Evolutionary conservation across 92 coral and sea anemone species (phyloP), one percentile per base, ranked within the genome.

Genomic region (Muricea muricata): DNA sequence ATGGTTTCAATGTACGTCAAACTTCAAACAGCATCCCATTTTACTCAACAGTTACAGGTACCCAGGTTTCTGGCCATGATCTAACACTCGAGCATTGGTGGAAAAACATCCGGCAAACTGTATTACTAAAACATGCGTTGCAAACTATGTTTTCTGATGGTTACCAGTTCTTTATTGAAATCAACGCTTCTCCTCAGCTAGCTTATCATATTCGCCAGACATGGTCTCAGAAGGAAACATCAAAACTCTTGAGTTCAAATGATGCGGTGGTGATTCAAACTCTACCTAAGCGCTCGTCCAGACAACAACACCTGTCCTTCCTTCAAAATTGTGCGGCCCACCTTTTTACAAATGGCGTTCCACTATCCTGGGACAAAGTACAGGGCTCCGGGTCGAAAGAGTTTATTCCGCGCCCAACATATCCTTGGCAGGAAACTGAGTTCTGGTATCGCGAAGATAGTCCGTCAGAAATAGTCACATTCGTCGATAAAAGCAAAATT

Each of bases 391-490:
- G 74, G 14, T 60, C 88, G 18, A 63, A 74, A 72, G 47, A 42
- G 7, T 88, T 88, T 84, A 65, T 88, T 6, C 86, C 90, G 15
- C 75, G 75, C 2, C 92, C 87, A 45, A 66, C 80, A 0, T 91
- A 80, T 45, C 90, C 94, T 0, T 91, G 94, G 94, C 92, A 88
- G 33, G 89, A 85, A 26, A 81, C 85, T 17, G 89, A 81, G 66
- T 88, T 83, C 29, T 84, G 89, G 89, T 81, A 78, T 48, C 71
- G 65, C 15, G 86, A 81, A 1, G 35, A 12, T 18, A 12, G 57
- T 0, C 75, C 79, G 18, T 12, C 79, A 37, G 40, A 56, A n/a
- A 10, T 6, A 13, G 79, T 73, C 13, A 41, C 31, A 13, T 42
- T 50, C 31, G 35, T 73, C 14, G 58, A 10, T 28, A n/a, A 63